Conservation (phyloP, 2,113 vertebrate genomes). For the Edolisoma coerulescens region DNA sequence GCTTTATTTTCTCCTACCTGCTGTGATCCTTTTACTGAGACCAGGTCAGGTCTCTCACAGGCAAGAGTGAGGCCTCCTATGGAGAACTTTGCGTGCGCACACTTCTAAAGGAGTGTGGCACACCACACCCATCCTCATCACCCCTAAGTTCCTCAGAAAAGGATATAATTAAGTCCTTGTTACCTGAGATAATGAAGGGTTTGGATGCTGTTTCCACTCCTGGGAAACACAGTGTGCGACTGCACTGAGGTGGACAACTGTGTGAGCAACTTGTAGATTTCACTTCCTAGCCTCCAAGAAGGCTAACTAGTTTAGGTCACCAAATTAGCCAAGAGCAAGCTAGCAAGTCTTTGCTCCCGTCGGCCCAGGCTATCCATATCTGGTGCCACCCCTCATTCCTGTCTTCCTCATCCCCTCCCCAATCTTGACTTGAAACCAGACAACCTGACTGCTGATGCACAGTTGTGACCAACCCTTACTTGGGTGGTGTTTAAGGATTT, state of each 20-base stretch:
- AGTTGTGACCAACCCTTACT: neutral
- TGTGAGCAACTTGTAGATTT: neutral
- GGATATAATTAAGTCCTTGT: neutral
- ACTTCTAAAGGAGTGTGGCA: neutral
- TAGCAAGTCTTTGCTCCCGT: neutral
- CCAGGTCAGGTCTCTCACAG: neutral
- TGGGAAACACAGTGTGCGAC: neutral
- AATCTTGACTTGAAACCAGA: neutral
- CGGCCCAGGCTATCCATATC: neutral
- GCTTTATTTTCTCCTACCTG: neutral
- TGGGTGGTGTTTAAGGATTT: neutral
- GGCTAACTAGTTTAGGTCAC: neutral
- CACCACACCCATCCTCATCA: neutral
- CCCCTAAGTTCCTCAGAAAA: neutral
- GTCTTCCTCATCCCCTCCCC: neutral
- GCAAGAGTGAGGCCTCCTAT: neutral
- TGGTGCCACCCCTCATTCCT: neutral
- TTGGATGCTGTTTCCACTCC: neutral
- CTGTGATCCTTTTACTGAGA: neutral
- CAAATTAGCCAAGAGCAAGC: neutral
- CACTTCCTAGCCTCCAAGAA: neutral
- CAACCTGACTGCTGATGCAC: neutral
- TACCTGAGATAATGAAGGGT: accelerated
- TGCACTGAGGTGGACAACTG: neutral
- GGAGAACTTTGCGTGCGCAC: neutral